Percentiles rank a stretch among this genome's conserved stretches.
Conservation (phyloP, 2,888 invertebrate species). For the Ochlodes sylvanus region DNA sequence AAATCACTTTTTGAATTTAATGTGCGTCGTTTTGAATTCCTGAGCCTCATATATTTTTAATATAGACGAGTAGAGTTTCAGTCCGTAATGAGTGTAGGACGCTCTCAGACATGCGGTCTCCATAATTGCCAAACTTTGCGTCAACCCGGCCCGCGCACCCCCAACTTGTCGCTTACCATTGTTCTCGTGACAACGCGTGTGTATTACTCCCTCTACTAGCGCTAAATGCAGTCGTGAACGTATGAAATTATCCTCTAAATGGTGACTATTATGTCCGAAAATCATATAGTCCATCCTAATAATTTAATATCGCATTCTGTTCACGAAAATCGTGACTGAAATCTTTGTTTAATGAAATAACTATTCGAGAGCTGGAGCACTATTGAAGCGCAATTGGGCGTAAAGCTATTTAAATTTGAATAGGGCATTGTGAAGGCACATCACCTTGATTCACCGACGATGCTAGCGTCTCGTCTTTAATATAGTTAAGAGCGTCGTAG, state of each 20-base stretch:
- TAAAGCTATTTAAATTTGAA: constrained; percentile 85
- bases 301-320: constrained; percentile 26
- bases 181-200: constrained; percentile 76
- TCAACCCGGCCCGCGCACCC: constrained; percentile 64
- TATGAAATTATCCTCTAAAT: constrained; percentile 34
- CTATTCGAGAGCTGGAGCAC: constrained; percentile 74
- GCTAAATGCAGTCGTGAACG: constrained; percentile 34
- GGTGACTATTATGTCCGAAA: constrained; percentile 27
- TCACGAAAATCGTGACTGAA: constrained; percentile 58
- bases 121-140: constrained; percentile 84
- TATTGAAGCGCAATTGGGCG: constrained; percentile 83
- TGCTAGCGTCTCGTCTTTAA: constrained; percentile 70
- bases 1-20: no score
- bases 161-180: constrained; percentile 77
- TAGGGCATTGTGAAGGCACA: constrained; percentile 81
- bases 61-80: constrained; percentile 78
- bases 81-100: constrained; percentile 81
- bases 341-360: constrained; percentile 81
- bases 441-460: constrained; percentile 79
- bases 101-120: constrained; percentile 83
- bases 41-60: constrained; percentile 70
- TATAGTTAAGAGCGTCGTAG: constrained; percentile 77
- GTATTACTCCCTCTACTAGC: constrained; percentile 48
- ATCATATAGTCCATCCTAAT: constrained; percentile 18
- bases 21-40: not conserved